phyloP scores from a whole-genome alignment of 2,888 invertebrate genomes.

The Ennomos fuscantarius region DNA sequence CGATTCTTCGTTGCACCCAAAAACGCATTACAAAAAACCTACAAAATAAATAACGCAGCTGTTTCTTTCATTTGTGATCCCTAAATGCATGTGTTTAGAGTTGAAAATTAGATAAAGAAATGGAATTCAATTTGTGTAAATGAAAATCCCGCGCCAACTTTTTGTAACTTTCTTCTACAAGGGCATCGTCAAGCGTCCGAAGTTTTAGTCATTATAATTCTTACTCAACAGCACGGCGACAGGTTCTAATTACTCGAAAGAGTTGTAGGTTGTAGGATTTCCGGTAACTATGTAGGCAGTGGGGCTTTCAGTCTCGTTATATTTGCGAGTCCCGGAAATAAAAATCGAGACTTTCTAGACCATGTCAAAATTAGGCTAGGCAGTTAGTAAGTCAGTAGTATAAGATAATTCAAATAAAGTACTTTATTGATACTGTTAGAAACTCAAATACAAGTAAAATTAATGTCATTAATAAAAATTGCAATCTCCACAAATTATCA shows the following conservation, averaged over 20 bases:
- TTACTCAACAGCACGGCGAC: conserved; percentile 30
- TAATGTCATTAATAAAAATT: no score
- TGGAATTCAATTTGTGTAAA: conserved; percentile 23
- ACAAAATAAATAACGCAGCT: conserved; percentile 27
- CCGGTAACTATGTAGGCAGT: conserved; percentile 25
- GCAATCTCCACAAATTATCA: no score
- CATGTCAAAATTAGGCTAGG: no score
- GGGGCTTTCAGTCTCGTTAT: no score
- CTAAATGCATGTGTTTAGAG: conserved; percentile 19
- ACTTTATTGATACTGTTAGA: no score
- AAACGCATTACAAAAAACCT: conserved; percentile 48
- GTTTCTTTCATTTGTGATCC: conserved; percentile 2
- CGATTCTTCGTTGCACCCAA: conserved; percentile 50
- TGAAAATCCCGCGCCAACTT: conserved; percentile 50
- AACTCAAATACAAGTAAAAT: no score
- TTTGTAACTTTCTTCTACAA: conserved; percentile 50
- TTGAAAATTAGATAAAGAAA: conserved; percentile 22
- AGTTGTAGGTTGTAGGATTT: conserved; percentile 24
- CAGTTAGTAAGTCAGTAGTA: no score
- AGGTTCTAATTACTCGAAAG: conserved; percentile 29
- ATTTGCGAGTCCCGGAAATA: no score
- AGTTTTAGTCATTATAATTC: conserved; percentile 35
- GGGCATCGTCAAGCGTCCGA: conserved; percentile 45
- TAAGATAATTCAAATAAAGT: no score
- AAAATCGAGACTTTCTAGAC: no score